Percentiles rank a stretch among this genome's conserved stretches.
Evolutionary conservation across 2,797 vertebrate genomes (phyloP).

Genomic region (Scyliorhinus canicula): DNA sequence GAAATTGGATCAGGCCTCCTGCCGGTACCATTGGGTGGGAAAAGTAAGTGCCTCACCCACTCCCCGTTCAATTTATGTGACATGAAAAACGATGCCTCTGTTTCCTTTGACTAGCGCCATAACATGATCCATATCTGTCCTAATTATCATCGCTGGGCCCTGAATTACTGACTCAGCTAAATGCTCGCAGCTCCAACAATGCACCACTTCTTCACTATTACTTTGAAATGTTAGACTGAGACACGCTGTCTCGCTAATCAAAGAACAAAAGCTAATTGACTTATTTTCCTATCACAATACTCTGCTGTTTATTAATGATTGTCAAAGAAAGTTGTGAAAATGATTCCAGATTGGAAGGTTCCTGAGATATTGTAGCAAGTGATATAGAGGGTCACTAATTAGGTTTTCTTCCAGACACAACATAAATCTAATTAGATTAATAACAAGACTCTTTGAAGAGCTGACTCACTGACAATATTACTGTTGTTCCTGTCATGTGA

Average conservation of each 20-base stretch:
- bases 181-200: background rate
- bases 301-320: background rate
- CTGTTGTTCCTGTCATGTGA: too few relatives aligned
- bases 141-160: too few relatives aligned
- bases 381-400: background rate
- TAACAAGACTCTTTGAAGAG: background rate
- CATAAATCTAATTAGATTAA: slow-evolving; percentile 14
- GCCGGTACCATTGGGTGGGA: background rate
- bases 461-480: background rate
- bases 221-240: background rate
- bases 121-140: background rate
- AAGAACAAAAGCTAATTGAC: background rate
- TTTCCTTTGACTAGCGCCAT: background rate
- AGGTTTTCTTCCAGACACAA: background rate
- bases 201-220: background rate
- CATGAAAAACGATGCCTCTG: too few relatives aligned
- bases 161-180: background rate
- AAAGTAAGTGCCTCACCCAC: background rate
- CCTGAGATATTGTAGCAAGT: background rate
- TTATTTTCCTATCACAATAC: background rate
- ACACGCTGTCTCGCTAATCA: background rate
- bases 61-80: background rate
- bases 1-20: background rate
- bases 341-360: background rate
- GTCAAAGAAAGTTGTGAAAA: background rate